Base-by-base conservation (phyloP, 1,140 invertebrate genomes). In the Steinernema khuongi region DNA sequence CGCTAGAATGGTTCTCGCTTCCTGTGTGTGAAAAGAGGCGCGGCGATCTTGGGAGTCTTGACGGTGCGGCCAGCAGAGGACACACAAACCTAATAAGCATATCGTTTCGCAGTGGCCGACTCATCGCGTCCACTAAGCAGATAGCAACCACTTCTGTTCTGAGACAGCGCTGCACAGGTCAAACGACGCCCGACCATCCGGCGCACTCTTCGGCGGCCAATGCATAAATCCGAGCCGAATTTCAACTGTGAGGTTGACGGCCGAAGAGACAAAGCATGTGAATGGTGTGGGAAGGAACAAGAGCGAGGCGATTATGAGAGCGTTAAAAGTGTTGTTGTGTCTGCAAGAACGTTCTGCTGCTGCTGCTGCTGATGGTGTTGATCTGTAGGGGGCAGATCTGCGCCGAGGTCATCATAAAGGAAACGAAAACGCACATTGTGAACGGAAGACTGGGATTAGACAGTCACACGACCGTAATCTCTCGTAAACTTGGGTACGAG, bases 51-150 rank as follows among this genome's bases (percentile, higher is more conserved):
- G 14, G 50, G 50, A n/a, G 36, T 41, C 36, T 7, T n/a, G n/a
- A n/a, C 7, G 50, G 50, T 60, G 50, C 19, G 50, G 22, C 26
- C 22, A 60, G 7, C 50, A 22, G 50, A 14, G 22, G 7, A 22
- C 50, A 60, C 26, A 60, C 50, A 60, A 60, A 60, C 50, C 50
- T 60, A 60, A 60, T 60, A 60, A 60, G 50, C 50, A 60, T 60
- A 60, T 60, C 50, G 11, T 14, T 60, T 60, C 22, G 50, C 50
- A 22, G 50, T 60, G 50, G 50, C 4, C 50, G 22, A 26, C 22
- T 60, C 50, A 11, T 26, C 11, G 14, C 50, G 50, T 17, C 11
- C 26, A 60, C 4, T 14, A 14, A 60, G 50, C 22, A 60, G 50
- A 4, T 4, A 11, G 4, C 7, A 60, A 17, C 50, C 11, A 60